Base-by-base conservation (phyloP, 2,888 invertebrate genomes). In the Globia sparganii region DNA sequence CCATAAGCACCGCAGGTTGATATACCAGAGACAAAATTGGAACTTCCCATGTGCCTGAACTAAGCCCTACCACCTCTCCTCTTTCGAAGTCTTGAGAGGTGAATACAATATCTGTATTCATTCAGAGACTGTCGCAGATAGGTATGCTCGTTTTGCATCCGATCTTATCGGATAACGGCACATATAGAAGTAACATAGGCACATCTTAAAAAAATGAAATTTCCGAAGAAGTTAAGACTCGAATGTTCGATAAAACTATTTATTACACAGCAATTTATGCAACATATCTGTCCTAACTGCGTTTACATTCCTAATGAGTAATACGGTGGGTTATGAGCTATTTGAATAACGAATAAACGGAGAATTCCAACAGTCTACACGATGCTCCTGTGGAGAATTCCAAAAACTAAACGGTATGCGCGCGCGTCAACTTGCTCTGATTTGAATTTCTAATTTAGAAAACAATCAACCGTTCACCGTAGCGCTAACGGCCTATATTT, bases 361-460 rank as follows among this genome's bases (percentile, higher is more conserved):
- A 72, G 65, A 66, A 80, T 85, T 84, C 82, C 80, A 67, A 72
- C 65, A 72, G 62, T 61, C 74, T 59, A 56, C 73, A 64, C 59
- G 72, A 83, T 56, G 83, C 75, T 84, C 84, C 82, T 89, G 87
- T 77, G 83, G 78, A 85, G 87, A 87, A 91, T 91, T 86, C 81
- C 79, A 85, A 90, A 88, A 88, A 84, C 80, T 70, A 86, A 89
- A 88, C 88, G 84, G 89, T 87, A 74, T 84, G 78, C 83, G n/a
- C 79, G 83, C 80, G 84, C 85, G 83, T 83, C 85, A 67, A 76
- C 61, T 77, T 86, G 86, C 85, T 88, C 89, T 86, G 87, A 87
- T 81, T 89, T 86, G 86, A 89, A 90, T 91, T 87, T 86, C 87
- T 88, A 87, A 90, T 91, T 91, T 87, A 87, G 86, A 89, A 88